Evolutionary conservation across 2,113 vertebrate genomes (phyloP).

Genomic region (Pelvicachromis taeniatus): DNA sequence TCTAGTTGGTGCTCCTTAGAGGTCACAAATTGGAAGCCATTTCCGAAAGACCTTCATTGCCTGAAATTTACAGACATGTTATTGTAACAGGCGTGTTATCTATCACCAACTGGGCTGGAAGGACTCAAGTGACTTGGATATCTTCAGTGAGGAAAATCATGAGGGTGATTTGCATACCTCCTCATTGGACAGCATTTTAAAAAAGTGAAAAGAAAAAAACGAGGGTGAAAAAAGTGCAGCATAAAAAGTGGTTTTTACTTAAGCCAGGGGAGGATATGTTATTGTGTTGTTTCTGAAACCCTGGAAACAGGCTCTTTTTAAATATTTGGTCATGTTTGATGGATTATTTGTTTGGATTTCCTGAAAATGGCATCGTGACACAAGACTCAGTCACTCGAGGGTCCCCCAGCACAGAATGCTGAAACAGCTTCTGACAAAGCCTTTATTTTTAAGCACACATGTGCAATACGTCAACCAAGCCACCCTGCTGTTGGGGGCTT

Average conservation of each 20-base stretch:
- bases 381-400: too few relatives aligned
- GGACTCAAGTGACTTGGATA: background rate
- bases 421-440: too few relatives aligned
- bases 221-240: background rate
- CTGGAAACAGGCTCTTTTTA: too few relatives aligned
- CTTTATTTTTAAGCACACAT: too few relatives aligned
- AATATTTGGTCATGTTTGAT: too few relatives aligned
- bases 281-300: background rate
- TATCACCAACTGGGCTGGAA: background rate
- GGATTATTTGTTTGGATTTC: too few relatives aligned
- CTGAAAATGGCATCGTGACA: too few relatives aligned
- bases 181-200: too few relatives aligned
- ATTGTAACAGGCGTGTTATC: background rate
- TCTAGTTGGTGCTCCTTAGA: background rate
- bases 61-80: accelerated
- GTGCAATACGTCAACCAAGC: too few relatives aligned
- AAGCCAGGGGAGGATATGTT: background rate
- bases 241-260: background rate
- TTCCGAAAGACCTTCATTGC: background rate
- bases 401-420: too few relatives aligned
- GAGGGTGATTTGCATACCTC: background rate
- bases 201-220: too few relatives aligned
- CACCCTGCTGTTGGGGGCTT: too few relatives aligned
- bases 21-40: background rate
- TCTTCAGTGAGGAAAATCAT: accelerated